Percentiles rank a stretch among this genome's conserved stretches.
Conservation (phyloP, 92 coral and sea anemone species). For the Blastomussa wellsi region DNA sequence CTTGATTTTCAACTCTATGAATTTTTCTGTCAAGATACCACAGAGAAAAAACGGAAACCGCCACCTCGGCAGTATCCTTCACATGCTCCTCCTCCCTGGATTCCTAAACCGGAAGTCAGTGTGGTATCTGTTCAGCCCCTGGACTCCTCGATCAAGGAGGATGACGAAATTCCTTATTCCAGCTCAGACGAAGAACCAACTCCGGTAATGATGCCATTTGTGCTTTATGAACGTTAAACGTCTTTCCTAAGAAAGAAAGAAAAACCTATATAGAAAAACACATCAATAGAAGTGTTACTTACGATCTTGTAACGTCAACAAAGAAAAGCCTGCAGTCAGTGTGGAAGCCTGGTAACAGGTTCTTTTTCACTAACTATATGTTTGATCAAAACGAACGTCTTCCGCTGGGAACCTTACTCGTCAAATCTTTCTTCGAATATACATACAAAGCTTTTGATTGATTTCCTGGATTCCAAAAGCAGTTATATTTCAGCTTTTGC, state of each 20-base stretch:
- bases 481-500: too few species aligned
- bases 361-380: too few species aligned
- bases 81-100: slow-evolving; percentile 86
- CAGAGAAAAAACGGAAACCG: slow-evolving; percentile 20
- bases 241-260: background rate
- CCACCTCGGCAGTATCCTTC: slow-evolving; percentile 46
- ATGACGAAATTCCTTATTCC: slow-evolving; percentile 80
- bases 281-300: background rate
- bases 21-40: background rate
- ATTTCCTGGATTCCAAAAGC: too few species aligned
- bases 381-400: too few species aligned
- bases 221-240: too few species aligned
- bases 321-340: background rate
- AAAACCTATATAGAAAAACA: background rate
- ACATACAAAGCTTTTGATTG: too few species aligned
- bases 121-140: slow-evolving; percentile 91
- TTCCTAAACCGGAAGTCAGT: slow-evolving; percentile 90
- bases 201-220: slow-evolving; percentile 1
- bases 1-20: background rate
- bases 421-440: too few species aligned
- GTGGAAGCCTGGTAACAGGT: background rate
- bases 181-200: slow-evolving; percentile 84
- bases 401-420: too few species aligned
- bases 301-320: too few species aligned
- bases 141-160: slow-evolving; percentile 80